Evolutionary conservation across 2,888 invertebrate species (phyloP), one percentile per base, ranked within the genome.

Genomic region (Cephus sareptanus): DNA sequence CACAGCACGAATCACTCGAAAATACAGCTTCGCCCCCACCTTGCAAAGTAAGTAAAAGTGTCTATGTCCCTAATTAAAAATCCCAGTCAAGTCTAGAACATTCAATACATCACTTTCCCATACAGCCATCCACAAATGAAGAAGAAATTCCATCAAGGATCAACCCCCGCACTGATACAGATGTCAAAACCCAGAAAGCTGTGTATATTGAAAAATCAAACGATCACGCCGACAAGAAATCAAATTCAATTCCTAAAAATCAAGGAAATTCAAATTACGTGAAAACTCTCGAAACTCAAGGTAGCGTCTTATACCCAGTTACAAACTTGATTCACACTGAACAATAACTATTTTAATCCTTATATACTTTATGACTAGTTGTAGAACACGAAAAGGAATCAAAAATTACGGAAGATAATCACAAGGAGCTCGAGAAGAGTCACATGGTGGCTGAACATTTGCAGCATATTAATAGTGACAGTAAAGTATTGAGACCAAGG

Each of bases 401-500:
- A 34, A 77, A 79, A 73, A 34, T 77, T 69, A 34, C 75, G 30
- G 74, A 75, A 23, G 74, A 77, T 11, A 69, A 73, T 34, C 73
- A 33, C 6, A 69, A 77, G 23, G 76, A 73, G 30, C 31, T 69
- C 37, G 70, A 37, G 34, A 37, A 35, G 15, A 81, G 80, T 81
- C 83, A 85, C 75, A 83, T 81, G 71, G 81, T 88, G 6, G 86
- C 87, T 3, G 89, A 91, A n/a, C 89, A 87, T 80, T 83, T 90
- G 11, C 86, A 88, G 33, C 86, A 88, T 30, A 84, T 82, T 33
- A 86, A 84, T 70, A 83, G 86, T 9, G 85, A 86, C 33, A 80
- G 87, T 35, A 88, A 89, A 33, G 83, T 86, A 76, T 79, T 91
- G 87, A 94, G 94, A 77, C 97, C 97, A 34, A 95, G 95, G 76